These are phyloP conservation scores for Herminia tarsipennalis DNA, from an alignment of 2,888 invertebrate genomes.

Conservation along the genomic window DNA sequence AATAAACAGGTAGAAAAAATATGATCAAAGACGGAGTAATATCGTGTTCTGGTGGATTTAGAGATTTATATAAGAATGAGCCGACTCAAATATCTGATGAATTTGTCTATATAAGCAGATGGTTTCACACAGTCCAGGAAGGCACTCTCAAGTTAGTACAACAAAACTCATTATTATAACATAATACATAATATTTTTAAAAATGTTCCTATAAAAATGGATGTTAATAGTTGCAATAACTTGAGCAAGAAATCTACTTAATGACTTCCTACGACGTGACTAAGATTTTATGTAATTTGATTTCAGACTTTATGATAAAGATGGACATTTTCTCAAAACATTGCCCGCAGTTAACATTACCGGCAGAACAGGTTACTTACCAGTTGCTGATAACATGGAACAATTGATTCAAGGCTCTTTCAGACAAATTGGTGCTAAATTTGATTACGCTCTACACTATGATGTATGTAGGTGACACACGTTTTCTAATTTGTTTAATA, in stretches of 20 bases:
- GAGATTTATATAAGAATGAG: neutral
- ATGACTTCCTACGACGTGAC: no score
- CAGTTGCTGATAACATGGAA: slow-evolving; percentile 4
- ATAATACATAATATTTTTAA: no score
- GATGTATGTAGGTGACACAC: slow-evolving; percentile 14
- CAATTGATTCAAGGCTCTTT: slow-evolving; percentile 11
- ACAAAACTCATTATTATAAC: no score
- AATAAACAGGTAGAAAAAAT: no score
- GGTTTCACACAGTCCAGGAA: neutral
- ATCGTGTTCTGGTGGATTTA: neutral
- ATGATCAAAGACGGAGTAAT: slow-evolving; percentile 1
- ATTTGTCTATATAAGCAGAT: neutral
- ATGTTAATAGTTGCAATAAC: no score
- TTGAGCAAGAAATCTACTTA: no score
- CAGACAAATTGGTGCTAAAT: slow-evolving; percentile 6
- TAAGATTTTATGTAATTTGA: no score
- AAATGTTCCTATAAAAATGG: no score
- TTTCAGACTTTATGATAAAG: slow-evolving; percentile 16
- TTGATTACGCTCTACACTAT: slow-evolving; percentile 4
- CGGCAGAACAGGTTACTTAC: slow-evolving; percentile 10
- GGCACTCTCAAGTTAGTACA: neutral
- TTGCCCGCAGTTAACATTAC: slow-evolving; percentile 3
- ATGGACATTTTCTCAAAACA: neutral
- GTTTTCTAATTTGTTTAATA: no score
- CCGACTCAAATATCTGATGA: neutral